These are phyloP conservation scores for Drosophila melanica DNA, from an alignment of 1,140 invertebrate genomes.

Conservation along the genomic window DNA sequence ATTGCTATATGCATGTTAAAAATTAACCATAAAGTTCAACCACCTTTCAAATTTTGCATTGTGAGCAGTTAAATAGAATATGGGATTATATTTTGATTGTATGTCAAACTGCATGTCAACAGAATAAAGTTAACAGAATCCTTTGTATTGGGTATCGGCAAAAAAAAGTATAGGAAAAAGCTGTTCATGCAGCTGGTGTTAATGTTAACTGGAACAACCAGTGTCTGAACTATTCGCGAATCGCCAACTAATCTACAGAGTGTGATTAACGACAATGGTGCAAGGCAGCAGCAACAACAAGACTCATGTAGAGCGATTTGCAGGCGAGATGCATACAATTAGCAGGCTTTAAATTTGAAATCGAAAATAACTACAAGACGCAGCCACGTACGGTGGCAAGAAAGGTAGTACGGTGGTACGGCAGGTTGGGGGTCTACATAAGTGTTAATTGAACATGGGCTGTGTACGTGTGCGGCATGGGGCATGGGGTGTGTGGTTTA, in stretches of 20 bases:
- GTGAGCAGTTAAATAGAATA: too few relatives aligned
- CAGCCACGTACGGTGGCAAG: background rate
- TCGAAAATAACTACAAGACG: constrained; percentile 50
- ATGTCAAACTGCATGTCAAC: too few relatives aligned
- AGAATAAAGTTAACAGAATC: too few relatives aligned
- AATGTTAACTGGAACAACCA: too few relatives aligned
- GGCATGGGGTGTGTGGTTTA: constrained; percentile 4
- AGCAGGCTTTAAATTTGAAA: constrained; percentile 74
- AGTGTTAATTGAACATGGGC: constrained; percentile 76
- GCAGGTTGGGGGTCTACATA: constrained; percentile 46
- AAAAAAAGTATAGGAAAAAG: too few relatives aligned
- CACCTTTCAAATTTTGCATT: too few relatives aligned
- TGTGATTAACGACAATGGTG: constrained; percentile 37
- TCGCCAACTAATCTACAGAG: constrained; percentile 12
- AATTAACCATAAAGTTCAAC: too few relatives aligned
- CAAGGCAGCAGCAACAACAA: constrained; percentile 16
- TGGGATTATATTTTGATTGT: too few relatives aligned
- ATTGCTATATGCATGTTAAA: too few relatives aligned
- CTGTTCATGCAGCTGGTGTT: too few relatives aligned
- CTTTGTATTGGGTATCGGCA: too few relatives aligned
- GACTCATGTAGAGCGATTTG: constrained; percentile 2
- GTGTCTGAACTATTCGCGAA: constrained; percentile 4
- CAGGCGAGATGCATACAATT: constrained; percentile 66
- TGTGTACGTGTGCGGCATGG: constrained; percentile 35
- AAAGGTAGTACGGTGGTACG: background rate